phyloP scores from a whole-genome alignment of 2,888 invertebrate genomes.

The Salticus scenicus region DNA sequence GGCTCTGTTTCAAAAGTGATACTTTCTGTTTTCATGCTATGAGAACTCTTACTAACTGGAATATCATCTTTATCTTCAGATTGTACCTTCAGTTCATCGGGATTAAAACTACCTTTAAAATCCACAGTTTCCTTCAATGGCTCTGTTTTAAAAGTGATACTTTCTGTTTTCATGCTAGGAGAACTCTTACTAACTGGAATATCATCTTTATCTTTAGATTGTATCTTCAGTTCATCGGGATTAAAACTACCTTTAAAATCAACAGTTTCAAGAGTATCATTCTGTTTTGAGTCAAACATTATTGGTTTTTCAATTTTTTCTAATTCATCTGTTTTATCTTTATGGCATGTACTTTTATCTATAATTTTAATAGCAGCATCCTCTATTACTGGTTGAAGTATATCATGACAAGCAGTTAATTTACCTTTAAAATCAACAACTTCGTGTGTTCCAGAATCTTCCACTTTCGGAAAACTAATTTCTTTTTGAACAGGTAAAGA shows the following conservation, averaged over 20 bases:
- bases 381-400: neutral
- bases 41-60: no score
- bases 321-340: neutral
- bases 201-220: no score
- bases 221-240: no score
- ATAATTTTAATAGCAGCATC: neutral
- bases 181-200: no score
- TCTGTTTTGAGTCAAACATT: no score
- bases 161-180: no score
- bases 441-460: neutral
- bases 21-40: no score
- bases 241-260: no score
- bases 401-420: neutral
- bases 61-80: neutral
- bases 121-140: neutral
- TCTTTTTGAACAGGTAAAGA: no score
- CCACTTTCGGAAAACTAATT: neutral
- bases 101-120: neutral
- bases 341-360: neutral
- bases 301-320: neutral
- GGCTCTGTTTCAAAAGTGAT: neutral
- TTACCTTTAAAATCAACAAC: neutral
- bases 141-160: neutral
- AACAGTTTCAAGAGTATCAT: no score
- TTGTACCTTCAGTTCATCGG: neutral